Percentiles rank a stretch among this genome's conserved stretches.
These are phyloP conservation scores for Stenodera caucasica DNA, from an alignment of 2,888 invertebrate species.

Conservation along the genomic window DNA sequence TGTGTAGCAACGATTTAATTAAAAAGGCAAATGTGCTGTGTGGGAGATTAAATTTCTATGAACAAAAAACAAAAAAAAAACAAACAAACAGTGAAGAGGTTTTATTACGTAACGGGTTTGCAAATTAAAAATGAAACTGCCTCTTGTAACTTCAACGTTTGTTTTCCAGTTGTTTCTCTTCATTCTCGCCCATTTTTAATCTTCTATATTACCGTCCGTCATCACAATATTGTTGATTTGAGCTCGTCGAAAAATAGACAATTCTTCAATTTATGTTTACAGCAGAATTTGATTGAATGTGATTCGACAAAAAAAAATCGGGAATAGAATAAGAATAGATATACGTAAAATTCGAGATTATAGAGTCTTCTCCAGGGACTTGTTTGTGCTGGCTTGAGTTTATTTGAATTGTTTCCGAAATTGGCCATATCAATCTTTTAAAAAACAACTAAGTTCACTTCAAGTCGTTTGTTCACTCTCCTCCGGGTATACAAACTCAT, in stretches of 20 bases:
- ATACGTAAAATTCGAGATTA: slow-evolving; percentile 32
- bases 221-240: background rate
- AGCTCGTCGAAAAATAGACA: background rate
- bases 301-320: background rate
- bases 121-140: slow-evolving; percentile 21
- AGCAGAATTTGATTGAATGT: slow-evolving; percentile 25
- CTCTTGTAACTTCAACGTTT: background rate
- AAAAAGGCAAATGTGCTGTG: slow-evolving; percentile 26
- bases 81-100: background rate
- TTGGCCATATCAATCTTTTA: slow-evolving; percentile 35
- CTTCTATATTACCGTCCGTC: background rate
- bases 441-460: slow-evolving; percentile 30
- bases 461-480: slow-evolving; percentile 34
- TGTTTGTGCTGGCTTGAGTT: slow-evolving; percentile 34
- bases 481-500: slow-evolving; percentile 33
- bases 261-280: background rate
- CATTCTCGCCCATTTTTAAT: background rate
- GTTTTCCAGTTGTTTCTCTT: background rate
- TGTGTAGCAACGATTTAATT: slow-evolving; percentile 26
- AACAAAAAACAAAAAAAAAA: slow-evolving; percentile 17
- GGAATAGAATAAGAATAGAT: slow-evolving; percentile 13
- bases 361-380: slow-evolving; percentile 28
- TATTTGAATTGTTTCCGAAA: slow-evolving; percentile 34
- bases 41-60: slow-evolving; percentile 27
- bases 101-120: slow-evolving; percentile 14